Percentiles rank a stretch among this genome's conserved stretches.
Conservation (phyloP, 2,888 invertebrate species). For the Anagyrus pseudococci region DNA sequence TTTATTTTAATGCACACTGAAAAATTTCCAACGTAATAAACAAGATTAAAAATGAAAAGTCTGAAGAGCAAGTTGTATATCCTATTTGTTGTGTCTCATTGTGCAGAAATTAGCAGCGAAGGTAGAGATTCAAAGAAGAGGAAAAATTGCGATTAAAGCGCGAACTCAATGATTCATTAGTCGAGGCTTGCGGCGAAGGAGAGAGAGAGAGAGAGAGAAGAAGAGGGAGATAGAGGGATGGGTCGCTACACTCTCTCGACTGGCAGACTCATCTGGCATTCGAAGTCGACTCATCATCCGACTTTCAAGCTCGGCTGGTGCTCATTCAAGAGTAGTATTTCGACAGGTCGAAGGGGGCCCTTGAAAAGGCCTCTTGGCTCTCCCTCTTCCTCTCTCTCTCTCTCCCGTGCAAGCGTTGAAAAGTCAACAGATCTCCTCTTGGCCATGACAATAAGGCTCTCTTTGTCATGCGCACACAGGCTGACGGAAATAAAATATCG, state of each 20-base stretch:
- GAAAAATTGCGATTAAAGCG: no score
- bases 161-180: no score
- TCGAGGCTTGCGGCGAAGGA: conserved; percentile 21
- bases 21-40: no score
- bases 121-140: no score
- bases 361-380: no score
- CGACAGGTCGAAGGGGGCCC: conserved; percentile 51
- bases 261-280: conserved; percentile 47
- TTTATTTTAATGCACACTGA: no score
- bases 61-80: no score
- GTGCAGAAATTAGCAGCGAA: no score
- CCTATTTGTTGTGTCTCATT: no score
- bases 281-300: no score
- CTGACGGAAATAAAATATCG: conserved; percentile 46
- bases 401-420: conserved; percentile 46
- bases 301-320: conserved; percentile 46
- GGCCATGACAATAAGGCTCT: conserved; percentile 47
- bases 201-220: background rate
- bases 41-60: no score
- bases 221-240: conserved; percentile 41
- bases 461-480: conserved; percentile 42
- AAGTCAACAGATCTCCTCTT: conserved; percentile 50
- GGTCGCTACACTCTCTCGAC: conserved; percentile 34
- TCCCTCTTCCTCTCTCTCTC: conserved; percentile 42
- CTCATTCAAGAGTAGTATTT: conserved; percentile 54